Evolutionary conservation across 1,140 invertebrate genomes (phyloP).

Genomic region (Drosophila lacertosa): DNA sequence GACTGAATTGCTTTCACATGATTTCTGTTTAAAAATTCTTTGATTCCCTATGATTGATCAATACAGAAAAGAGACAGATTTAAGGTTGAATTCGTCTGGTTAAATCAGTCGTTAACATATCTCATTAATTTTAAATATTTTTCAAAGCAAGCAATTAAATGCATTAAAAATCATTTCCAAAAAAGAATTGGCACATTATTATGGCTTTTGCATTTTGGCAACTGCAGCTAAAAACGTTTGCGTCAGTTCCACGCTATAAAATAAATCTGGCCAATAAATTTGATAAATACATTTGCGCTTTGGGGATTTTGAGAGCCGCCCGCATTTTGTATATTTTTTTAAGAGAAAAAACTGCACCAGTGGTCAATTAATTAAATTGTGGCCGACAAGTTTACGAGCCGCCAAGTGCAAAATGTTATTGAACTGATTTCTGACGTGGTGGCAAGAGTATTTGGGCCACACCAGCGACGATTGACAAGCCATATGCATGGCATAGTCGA

Average conservation of each 20-base stretch:
- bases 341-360: conserved; percentile 62
- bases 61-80: background rate
- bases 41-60: background rate
- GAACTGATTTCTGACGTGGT: conserved; percentile 69
- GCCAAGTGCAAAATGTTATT: conserved; percentile 72
- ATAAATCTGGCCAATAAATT: conserved; percentile 23
- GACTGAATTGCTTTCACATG: conserved; percentile 39
- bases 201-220: conserved; percentile 19
- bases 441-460: conserved; percentile 66
- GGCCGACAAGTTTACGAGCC: conserved; percentile 70
- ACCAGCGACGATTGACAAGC: conserved; percentile 68
- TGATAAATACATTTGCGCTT: conserved; percentile 11
- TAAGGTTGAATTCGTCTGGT: conserved; percentile 4
- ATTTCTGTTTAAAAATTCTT: conserved; percentile 5
- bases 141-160: conserved; percentile 20
- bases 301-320: conserved; percentile 26
- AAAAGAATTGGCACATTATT: conserved; percentile 24
- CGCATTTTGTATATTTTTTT: conserved; percentile 21
- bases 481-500: conserved; percentile 23
- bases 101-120: conserved; percentile 9
- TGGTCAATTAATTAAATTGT: conserved; percentile 76
- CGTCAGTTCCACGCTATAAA: conserved; percentile 42
- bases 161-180: conserved; percentile 21
- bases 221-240: conserved; percentile 32
- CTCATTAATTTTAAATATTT: background rate